Evolutionary conservation across 2,797 vertebrate genomes (phyloP), one percentile per base, ranked within the genome.

Genomic region (Avahi laniger): DNA sequence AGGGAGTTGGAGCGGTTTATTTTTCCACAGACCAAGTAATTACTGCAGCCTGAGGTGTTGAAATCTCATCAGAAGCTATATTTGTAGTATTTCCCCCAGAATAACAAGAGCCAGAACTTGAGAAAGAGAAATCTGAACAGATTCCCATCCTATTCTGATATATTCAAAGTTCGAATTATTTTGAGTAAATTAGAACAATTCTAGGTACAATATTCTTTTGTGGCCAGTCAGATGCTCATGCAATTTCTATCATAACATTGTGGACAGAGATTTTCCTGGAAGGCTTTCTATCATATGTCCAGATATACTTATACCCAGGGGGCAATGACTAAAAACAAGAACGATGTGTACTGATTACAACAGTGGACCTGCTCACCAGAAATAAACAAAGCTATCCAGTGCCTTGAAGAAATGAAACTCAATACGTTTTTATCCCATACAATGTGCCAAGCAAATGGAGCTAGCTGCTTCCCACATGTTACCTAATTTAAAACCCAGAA

Each of bases 1-100:
- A 20, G 94, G 91, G 88, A 95, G 50, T 30, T 61, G 54, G n/a
- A 33, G 28, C 33, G n/a, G 63, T 81, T 80, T 83, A 65, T 92
- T 96, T 97, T 92, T 95, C 94, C 72, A 86, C 85, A 76, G 93
- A 46, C 61, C 33, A 83, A 87, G 46, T 12, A 75, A 76, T 46
- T 61, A 38, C 24, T 82, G 43, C 83, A 88, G 65, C 28, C 50
- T 13, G 70, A 83, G n/a, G 83, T 84, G 93, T 54, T 69, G 92
- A 92, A 90, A 92, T 90, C n/a, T 83, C 70, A 80, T 5, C 17
- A 92, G 81, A 85, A 80, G 70, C 46, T 70, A 8, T 61, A 22
- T 59, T 70, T 43, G 20, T 46, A n/a, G 15, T 38, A 38, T 89
- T 54, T 94, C 83, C 75, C 88, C 35, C n/a, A 50, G 90, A 50